Evolutionary conservation across 2,888 invertebrate species (phyloP).

Genomic region (Teleiodes luculella): DNA sequence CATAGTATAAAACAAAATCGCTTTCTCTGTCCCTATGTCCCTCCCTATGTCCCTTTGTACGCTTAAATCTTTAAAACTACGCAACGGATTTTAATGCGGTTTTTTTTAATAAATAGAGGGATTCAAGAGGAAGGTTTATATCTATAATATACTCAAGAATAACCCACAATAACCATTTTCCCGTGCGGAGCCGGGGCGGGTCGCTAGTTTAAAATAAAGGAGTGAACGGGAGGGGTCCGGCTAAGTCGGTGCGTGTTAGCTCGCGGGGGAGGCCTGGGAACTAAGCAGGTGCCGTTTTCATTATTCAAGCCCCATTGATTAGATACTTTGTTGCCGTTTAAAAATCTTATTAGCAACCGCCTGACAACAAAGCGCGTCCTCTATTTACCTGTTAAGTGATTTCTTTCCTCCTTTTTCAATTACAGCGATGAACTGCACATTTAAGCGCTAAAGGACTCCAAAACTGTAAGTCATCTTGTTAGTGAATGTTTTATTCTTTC

Average conservation of each 20-base stretch:
- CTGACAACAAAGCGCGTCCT: constrained; percentile 63
- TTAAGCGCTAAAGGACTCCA: constrained; percentile 44
- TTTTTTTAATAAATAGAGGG: no score
- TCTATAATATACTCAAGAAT: no score
- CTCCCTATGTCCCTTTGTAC: no score
- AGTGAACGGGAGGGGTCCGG: not conserved
- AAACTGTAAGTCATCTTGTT: constrained; percentile 76
- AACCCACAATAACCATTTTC: no score
- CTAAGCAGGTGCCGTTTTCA: constrained; percentile 74
- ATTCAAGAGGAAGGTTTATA: no score
- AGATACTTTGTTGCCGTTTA: constrained; percentile 78
- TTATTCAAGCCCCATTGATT: constrained; percentile 78
- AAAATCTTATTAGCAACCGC: constrained; percentile 77
- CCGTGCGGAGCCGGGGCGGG: no score
- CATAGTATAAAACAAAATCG: no score
- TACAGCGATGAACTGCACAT: constrained; percentile 67
- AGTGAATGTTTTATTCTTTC: constrained; percentile 61
- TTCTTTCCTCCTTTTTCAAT: constrained; percentile 64
- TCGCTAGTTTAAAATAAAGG: no score
- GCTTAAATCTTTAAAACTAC: no score
- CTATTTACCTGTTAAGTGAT: constrained; percentile 75
- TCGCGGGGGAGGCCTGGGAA: constrained; percentile 66
- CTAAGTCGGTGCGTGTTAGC: constrained; percentile 58
- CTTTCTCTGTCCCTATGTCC: no score
- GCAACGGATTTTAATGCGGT: no score